phyloP scores from a whole-genome alignment of 2,797 vertebrate species.

The Alfaro cultratus region DNA sequence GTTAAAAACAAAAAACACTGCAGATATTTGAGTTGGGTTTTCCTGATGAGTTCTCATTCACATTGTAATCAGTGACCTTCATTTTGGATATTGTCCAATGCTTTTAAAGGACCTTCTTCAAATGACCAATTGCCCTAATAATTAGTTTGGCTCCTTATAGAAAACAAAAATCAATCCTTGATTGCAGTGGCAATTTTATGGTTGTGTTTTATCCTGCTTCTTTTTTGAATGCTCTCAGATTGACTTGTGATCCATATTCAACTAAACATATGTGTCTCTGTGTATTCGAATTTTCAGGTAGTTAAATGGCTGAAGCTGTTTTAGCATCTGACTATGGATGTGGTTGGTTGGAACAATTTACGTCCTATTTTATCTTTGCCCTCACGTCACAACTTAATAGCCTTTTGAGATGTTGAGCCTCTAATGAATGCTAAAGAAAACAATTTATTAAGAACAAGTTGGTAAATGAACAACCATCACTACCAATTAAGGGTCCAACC shows the following conservation, averaged over 20 bases:
- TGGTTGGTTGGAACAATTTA: background rate
- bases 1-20: background rate
- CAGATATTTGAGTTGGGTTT: background rate
- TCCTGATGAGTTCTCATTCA: background rate
- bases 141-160: slow-evolving; percentile 44
- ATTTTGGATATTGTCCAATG: slow-evolving; percentile 16
- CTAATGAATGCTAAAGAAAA: background rate
- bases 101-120: slow-evolving; percentile 40
- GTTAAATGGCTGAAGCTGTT: background rate
- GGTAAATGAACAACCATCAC: background rate
- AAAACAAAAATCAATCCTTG: slow-evolving; percentile 44
- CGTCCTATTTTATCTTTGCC: background rate
- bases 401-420: background rate
- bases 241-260: background rate
- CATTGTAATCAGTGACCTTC: background rate
- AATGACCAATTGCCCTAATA: slow-evolving; percentile 47
- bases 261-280: background rate
- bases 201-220: background rate
- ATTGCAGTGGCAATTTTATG: slow-evolving; percentile 28
- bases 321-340: background rate
- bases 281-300: background rate
- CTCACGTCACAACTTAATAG: background rate
- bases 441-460: background rate
- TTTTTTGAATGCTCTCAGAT: background rate
- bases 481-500: background rate